Evolutionary conservation across 2,113 vertebrate species (phyloP).

Genomic region (Sturnus vulgaris): DNA sequence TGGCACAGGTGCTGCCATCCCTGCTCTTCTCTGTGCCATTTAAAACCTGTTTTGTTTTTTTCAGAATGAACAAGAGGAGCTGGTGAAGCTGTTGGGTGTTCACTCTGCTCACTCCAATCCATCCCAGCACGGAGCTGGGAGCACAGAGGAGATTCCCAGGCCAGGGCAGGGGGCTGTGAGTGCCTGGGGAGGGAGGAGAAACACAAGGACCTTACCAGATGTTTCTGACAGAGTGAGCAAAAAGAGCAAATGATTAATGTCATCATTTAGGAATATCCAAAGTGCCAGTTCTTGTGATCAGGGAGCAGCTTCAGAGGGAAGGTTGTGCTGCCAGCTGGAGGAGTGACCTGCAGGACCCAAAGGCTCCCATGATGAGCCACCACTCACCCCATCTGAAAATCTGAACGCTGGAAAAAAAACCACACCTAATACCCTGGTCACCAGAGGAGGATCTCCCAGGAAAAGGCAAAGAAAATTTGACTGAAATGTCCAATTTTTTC

Average conservation of each 20-base stretch:
- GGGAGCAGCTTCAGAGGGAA: neutral
- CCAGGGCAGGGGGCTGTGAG: neutral
- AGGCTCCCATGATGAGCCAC: accelerated
- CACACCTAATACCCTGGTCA: neutral
- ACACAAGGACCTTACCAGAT: neutral
- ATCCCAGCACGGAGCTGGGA: accelerated
- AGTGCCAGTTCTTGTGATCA: neutral
- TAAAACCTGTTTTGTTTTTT: accelerated
- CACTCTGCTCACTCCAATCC: neutral
- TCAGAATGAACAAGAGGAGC: neutral
- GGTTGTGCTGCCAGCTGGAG: neutral
- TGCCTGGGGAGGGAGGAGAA: neutral
- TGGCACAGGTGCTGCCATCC: neutral
- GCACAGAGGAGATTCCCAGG: neutral
- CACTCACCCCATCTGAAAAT: neutral
- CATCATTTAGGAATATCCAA: neutral
- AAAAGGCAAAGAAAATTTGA: neutral
- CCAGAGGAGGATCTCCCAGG: neutral
- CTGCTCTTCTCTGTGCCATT: neutral
- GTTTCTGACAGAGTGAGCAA: neutral
- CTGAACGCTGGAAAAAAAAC: neutral
- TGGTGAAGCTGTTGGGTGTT: accelerated
- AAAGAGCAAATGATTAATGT: neutral
- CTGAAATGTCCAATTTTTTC: neutral
- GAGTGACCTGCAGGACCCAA: neutral